A percentile compares a stretch with the other conserved stretches of the same genome.
Conservation (phyloP, 1,140 invertebrate genomes). For the Zophobas morio region DNA sequence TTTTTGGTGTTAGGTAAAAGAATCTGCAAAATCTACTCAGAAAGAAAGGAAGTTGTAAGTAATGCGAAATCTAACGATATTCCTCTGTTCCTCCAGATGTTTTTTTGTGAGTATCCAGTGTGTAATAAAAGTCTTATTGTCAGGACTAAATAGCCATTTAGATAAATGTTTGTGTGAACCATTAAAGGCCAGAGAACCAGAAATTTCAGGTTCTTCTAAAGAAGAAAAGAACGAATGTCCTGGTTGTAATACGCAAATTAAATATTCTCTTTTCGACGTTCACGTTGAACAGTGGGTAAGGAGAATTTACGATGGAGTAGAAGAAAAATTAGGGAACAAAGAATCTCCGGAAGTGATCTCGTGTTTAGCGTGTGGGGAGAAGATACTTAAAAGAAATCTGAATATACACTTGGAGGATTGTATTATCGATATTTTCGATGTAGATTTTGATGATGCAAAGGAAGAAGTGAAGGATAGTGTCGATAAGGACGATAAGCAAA, state of each 20-base stretch:
- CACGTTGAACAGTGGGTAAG: conserved; percentile 73
- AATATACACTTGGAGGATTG: neutral
- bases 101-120: conserved; percentile 71
- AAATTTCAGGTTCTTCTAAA: conserved; percentile 5
- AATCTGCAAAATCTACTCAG: conserved; percentile 67
- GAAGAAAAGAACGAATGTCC: conserved; percentile 68
- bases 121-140: conserved; percentile 69
- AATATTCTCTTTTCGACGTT: conserved; percentile 67
- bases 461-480: neutral
- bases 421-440: neutral
- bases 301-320: conserved; percentile 67
- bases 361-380: conserved; percentile 76
- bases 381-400: conserved; percentile 62
- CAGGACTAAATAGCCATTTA: conserved; percentile 67
- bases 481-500: neutral
- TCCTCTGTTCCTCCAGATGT: conserved; percentile 5
- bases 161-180: conserved; percentile 64
- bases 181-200: conserved; percentile 50
- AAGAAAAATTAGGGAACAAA: conserved; percentile 56
- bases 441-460: too few species aligned
- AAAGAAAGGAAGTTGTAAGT: conserved; percentile 55
- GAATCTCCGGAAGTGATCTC: conserved; percentile 55
- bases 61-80: conserved; percentile 54
- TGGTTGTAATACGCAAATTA: conserved; percentile 69
- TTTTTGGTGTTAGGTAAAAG: conserved; percentile 82